Evolutionary conservation across 2,113 vertebrate genomes (phyloP).

Genomic region (Protobothrops flavoviridis): DNA sequence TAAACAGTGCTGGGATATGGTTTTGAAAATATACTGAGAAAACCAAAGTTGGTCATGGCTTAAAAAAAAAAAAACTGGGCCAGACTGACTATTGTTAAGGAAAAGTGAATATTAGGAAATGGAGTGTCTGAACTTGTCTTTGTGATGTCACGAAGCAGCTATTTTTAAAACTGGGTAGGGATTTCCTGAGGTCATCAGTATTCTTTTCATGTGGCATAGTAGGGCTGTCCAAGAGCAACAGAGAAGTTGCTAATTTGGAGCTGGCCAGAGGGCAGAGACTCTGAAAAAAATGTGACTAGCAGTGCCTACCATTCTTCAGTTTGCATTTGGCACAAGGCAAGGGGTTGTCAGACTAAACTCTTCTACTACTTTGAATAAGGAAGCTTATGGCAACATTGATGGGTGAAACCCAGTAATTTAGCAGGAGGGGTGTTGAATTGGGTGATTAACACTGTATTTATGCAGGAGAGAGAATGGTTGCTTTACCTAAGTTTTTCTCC

Average conservation of each 20-base stretch:
- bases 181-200: slow-evolving; percentile 67
- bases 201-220: slow-evolving; percentile 64
- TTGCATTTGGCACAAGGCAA: slow-evolving; percentile 21
- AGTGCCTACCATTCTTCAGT: slow-evolving; percentile 18
- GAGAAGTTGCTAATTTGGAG: slow-evolving; percentile 55
- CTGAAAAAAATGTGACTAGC: not conserved
- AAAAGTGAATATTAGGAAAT: slow-evolving; percentile 38
- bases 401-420: slow-evolving; percentile 33
- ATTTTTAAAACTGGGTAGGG: slow-evolving; percentile 64
- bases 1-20: not conserved
- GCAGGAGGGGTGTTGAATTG: not conserved
- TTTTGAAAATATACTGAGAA: not conserved
- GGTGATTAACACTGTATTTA: not conserved
- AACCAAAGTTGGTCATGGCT: not conserved
- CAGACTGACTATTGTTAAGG: not conserved
- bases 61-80: not conserved
- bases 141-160: slow-evolving; percentile 65
- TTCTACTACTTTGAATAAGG: slow-evolving; percentile 44
- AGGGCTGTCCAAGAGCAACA: slow-evolving; percentile 52
- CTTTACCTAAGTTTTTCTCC: not conserved
- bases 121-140: slow-evolving; percentile 41
- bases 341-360: slow-evolving; percentile 24
- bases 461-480: not conserved
- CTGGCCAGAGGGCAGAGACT: slow-evolving; percentile 48
- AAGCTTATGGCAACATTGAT: slow-evolving; percentile 22